Base-by-base conservation (phyloP, 2,113 vertebrate genomes). In the Lonchura striata region DNA sequence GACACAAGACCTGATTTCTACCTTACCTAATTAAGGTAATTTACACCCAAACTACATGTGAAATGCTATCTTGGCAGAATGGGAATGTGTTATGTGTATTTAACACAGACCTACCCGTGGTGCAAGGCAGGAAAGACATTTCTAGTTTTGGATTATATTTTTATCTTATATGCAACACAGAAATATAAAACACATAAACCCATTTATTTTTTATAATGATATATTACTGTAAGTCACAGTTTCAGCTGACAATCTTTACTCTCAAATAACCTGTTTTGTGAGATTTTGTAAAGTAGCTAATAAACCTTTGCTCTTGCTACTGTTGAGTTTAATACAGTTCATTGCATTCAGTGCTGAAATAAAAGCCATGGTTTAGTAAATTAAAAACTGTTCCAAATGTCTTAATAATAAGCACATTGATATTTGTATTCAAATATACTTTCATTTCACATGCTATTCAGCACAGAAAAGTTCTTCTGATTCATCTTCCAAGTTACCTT, bases 211-310 rank as follows among this genome's bases (percentile, higher is more conserved):
- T 83, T 83, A 92, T 90, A 94, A 90, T 95, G 68, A 80, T 86
- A 37, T 84, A 68, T 92, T 90, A 80, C 88, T 90, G 44, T 90
- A 95, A 88, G 75, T 93, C 94, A 94, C 80, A 83, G 71, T 96
- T 95, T 93, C 85, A 95, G 82, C 72, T 92, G 88, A 88, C 69
- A 78, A 86, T 86, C 64, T 75, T 63, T 61, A 59, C 41, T 93
- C 82, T 93, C 92, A 94, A 93, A 88, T 97, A 94, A 93, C 92
- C 85, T 84, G 60, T 83, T 94, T 86, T 86, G 88, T 84, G 90
- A 86, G 68, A 86, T 92, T 96, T 96, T 94, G 76, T 92, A 95
- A 90, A 90, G 82, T 68, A 92, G 47, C 79, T 95, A 96, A 94
- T 93, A 93, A 90, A 96, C 68, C 64, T 92, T 78, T 93, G 72